Conservation (phyloP, 2,797 vertebrate genomes). For the Orestias chungarensis region DNA sequence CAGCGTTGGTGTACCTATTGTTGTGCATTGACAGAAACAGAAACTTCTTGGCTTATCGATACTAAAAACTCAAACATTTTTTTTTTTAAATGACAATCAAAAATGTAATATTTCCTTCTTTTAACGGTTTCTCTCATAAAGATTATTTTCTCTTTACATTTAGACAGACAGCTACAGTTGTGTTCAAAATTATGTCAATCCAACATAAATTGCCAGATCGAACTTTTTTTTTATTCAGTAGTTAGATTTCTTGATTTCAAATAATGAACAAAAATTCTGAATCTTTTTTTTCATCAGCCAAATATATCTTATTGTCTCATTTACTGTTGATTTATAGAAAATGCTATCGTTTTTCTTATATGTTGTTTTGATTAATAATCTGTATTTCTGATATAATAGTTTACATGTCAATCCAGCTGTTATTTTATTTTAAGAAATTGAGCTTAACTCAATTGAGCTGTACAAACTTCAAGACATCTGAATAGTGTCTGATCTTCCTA, state of each 20-base stretch:
- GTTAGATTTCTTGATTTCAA: not conserved
- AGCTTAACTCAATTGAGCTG: too few relatives aligned
- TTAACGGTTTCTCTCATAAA: slow-evolving; percentile 11
- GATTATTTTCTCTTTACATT: slow-evolving; percentile 35
- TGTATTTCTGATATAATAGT: not conserved
- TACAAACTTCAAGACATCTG: not conserved
- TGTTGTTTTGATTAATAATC: not conserved
- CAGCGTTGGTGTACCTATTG: slow-evolving; percentile 40
- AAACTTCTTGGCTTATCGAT: slow-evolving; percentile 52
- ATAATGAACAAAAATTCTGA: not conserved
- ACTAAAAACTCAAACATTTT: slow-evolving; percentile 36
- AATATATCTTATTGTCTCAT: not conserved
- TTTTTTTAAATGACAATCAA: slow-evolving; percentile 55
- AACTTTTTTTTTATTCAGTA: not conserved
- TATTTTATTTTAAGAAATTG: too few relatives aligned
- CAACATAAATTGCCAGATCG: not conserved
- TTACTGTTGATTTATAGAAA: not conserved
- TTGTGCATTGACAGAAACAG: slow-evolving; percentile 47
- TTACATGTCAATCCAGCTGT: too few relatives aligned
- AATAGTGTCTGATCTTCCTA: not conserved
- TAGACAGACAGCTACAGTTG: slow-evolving; percentile 6
- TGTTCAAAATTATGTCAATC: not conserved
- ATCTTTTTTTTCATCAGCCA: not conserved
- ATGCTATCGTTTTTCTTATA: not conserved
- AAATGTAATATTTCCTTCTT: too few relatives aligned